These are phyloP conservation scores for Bradypodion pumilum DNA, from an alignment of 2,797 vertebrate species.

Conservation along the genomic window DNA sequence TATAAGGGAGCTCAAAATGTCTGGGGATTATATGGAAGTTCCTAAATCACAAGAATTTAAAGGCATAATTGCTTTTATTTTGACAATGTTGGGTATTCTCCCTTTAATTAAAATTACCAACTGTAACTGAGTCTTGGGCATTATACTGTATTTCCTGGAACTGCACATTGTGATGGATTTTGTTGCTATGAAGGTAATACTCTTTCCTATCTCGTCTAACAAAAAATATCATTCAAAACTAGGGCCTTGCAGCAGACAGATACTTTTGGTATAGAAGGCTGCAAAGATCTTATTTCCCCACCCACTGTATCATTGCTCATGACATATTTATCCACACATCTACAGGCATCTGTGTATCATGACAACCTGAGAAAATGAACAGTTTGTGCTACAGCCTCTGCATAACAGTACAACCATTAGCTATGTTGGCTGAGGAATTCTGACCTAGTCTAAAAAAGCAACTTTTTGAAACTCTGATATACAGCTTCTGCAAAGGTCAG, in stretches of 20 bases:
- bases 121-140: slow-evolving; percentile 22
- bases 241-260: neutral
- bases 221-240: neutral
- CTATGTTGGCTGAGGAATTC: neutral
- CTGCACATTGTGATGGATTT: slow-evolving; percentile 38
- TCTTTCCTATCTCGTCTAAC: neutral
- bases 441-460: neutral
- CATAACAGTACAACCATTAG: neutral
- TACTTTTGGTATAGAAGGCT: neutral
- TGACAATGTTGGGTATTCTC: slow-evolving; percentile 51
- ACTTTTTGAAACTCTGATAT: neutral
- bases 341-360: too few relatives aligned
- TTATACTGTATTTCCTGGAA: slow-evolving; percentile 22
- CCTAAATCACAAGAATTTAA: slow-evolving; percentile 56
- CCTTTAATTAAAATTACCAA: slow-evolving; percentile 62
- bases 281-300: neutral
- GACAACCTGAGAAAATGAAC: neutral
- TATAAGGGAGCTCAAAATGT: slow-evolving; percentile 52
- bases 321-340: neutral
- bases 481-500: neutral
- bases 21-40: slow-evolving; percentile 64
- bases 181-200: slow-evolving; percentile 4
- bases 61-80: slow-evolving; percentile 56
- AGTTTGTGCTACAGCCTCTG: neutral
- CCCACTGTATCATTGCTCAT: neutral